Conservation (phyloP, 2,113 vertebrate species). For the Chinchilla lanigera region DNA sequence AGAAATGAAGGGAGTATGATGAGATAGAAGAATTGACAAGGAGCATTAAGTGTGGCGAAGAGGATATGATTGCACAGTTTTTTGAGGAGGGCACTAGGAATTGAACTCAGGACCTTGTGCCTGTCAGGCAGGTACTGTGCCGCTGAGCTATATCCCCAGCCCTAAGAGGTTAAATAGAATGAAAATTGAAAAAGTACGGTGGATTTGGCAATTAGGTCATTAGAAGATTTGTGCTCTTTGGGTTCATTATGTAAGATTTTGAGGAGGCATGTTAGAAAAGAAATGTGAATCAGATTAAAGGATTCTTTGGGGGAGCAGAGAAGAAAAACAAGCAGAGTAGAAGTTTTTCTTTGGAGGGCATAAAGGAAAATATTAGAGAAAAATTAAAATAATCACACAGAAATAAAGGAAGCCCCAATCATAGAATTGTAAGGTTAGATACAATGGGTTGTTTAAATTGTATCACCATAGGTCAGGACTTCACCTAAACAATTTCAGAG, state of each 20-base stretch:
- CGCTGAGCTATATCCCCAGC: no score
- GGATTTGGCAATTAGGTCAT: background rate
- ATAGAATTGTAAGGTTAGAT: background rate
- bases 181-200: background rate
- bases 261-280: background rate
- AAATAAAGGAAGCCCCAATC: background rate
- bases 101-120: no score
- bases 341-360: background rate
- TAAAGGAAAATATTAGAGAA: background rate
- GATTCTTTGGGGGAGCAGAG: background rate
- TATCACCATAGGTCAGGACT: background rate
- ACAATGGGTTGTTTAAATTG: background rate
- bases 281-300: background rate
- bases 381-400: background rate
- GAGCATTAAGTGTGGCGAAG: background rate
- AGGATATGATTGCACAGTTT: background rate
- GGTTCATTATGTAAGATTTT: background rate
- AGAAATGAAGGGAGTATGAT: background rate
- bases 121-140: no score
- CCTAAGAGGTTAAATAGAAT: background rate
- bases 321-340: background rate
- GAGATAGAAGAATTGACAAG: background rate
- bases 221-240: background rate
- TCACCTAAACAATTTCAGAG: background rate
- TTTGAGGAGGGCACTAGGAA: no score